Evolutionary conservation across 2,888 invertebrate genomes (phyloP), one percentile per base, ranked within the genome.

Genomic region (Tortrix viridana): DNA sequence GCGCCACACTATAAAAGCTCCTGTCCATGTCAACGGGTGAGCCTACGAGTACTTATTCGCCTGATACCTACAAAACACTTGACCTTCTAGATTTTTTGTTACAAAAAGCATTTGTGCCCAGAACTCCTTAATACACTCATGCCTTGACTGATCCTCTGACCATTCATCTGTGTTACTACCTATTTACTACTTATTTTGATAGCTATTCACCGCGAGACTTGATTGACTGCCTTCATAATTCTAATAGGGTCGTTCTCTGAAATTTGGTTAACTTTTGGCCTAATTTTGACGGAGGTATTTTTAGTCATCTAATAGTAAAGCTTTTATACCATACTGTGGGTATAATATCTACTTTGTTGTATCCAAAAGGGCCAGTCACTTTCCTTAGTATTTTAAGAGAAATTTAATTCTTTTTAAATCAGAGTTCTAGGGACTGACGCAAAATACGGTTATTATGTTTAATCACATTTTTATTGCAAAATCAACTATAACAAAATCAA

Each of bases 371-470:
- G 64, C 58, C 54, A 59, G 54, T 54, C 50, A 60, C 48, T 54
- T 55, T 55, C 50, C 38, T 47, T 22, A 14, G 16, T 60, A 64
- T 54, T 49, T 64, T 44, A 53, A 63, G 54, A 63, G 32, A 53
- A 5, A 32, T 19, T 58, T 58, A n/a, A n/a, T n/a, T n/a, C n/a
- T 53, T 53, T 41, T 54, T 2, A 64, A 64, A 59, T 59, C 23
- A 55, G 49, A 16, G 19, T 49, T 64, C 53, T 64, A 58, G 53
- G 63, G 63, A 57, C 64, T 54, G 64, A 59, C 53, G 58, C 54
- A 14, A 64, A 54, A 53, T 48, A 58, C 63, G 52, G 52, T 52
- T 57, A 38, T 37, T 57, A 44, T 57, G 38, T 63, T 12, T 23
- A 47, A 57, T 57, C 22, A 41, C 46, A 52, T 46, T 57, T 63